Evolutionary conservation across 1,140 invertebrate genomes (phyloP).

Genomic region (Schlechtendalia chinensis): DNA sequence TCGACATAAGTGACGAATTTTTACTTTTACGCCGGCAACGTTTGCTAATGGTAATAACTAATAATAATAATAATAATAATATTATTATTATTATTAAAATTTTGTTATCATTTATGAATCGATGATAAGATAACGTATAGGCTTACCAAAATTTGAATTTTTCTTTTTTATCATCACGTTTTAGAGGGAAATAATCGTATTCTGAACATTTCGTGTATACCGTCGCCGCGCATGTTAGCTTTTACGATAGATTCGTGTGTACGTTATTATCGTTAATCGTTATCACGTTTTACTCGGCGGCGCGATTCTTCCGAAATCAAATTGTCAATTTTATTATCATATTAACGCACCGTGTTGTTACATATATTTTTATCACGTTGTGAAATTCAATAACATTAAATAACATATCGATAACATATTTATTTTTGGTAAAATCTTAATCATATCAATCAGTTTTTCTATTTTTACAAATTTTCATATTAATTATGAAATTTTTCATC

Average conservation of each 20-base stretch:
- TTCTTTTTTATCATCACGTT: constrained; percentile 14
- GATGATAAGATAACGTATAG: constrained; percentile 48
- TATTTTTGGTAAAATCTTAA: too few species aligned
- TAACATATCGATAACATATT: too few species aligned
- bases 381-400: too few species aligned
- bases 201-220: not conserved
- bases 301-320: not conserved
- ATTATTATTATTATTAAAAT: not conserved
- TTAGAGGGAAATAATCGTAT: constrained; percentile 42
- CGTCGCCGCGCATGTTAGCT: not conserved
- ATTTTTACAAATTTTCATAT: too few species aligned
- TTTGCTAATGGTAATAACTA: too few species aligned
- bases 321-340: not conserved
- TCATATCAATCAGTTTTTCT: too few species aligned
- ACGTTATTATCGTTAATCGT: constrained; percentile 20
- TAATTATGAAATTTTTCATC: too few species aligned
- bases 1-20: too few species aligned
- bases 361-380: too few species aligned
- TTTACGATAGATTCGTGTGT: not conserved
- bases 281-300: not conserved
- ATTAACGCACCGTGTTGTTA: not conserved
- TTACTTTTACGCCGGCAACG: too few species aligned
- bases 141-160: constrained; percentile 49
- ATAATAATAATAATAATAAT: constrained; percentile 2
- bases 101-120: constrained; percentile 27